Evolutionary conservation across 2,888 invertebrate genomes (phyloP), one percentile per base, ranked within the genome.

Genomic region (Troides aeacus): DNA sequence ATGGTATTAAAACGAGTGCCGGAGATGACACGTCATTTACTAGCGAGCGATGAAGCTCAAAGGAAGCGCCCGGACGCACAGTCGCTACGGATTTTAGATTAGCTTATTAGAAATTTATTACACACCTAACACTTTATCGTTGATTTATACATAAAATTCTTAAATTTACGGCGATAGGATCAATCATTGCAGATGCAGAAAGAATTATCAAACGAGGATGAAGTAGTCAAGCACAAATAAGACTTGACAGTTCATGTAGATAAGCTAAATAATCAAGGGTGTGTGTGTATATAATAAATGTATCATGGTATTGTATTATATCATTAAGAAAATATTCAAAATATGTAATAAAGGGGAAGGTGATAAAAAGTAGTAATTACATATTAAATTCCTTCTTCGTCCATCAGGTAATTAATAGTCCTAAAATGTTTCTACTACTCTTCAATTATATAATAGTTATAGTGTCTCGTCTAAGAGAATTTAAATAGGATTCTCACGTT

Each of bases 221-320:
- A 36, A 36, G 58, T 39, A 66, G 15, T 39, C 69, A 66, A 63
- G 66, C 53, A 66, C 65, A 72, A 68, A 69, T 72, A 71, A 74
- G 69, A 68, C 64, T 61, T 58, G 39, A 66, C 74, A 74, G 74
- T 73, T 74, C 66, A 72, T 76, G 69, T 74, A 65, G 65, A 69
- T 73, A 75, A 62, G 72, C 72, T 76, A 76, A 77, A 76, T 76
- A 76, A 73, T 75, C 74, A 71, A 62, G 61, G 60, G 60, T 21
- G 21, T 21, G 21, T 21, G 21, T 21, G 21, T 21, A 21, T 21
- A 0, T 21, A 21, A 10, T 42, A n/a, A 39, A 10, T 10, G 39
- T 39, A 39, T 39, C 39, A 39, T 36, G 5, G 36, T 36, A 6
- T 39, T 39, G 7, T 10, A 39, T 39, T 39, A 10, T 10, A 39